A percentile compares a stretch with the other conserved stretches of the same genome.
phyloP scores from a whole-genome alignment of 2,113 vertebrate species.

The Hirundichthys speculiger region DNA sequence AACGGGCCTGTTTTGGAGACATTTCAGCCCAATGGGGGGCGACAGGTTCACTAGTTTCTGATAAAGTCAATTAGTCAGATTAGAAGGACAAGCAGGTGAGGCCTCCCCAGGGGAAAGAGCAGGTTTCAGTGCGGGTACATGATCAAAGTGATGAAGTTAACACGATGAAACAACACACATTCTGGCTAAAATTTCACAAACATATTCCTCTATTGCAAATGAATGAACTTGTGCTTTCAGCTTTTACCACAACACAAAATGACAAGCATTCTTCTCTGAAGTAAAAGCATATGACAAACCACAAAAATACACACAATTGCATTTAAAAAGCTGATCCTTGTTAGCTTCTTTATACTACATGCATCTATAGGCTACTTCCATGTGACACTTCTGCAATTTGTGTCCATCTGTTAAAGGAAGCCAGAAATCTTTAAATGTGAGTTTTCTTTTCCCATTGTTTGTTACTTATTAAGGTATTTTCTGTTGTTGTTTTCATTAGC shows the following conservation, averaged over 20 bases:
- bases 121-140: slow-evolving; percentile 9
- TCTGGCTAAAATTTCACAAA: not conserved
- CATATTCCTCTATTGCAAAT: too few relatives aligned
- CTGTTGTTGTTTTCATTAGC: not conserved
- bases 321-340: too few relatives aligned
- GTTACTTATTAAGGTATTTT: not conserved
- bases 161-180: not conserved
- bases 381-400: too few relatives aligned
- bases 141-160: not conserved
- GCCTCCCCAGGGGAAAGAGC: slow-evolving; percentile 11
- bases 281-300: too few relatives aligned
- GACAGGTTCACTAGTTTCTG: slow-evolving; percentile 15
- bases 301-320: too few relatives aligned
- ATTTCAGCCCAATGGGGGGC: slow-evolving; percentile 13
- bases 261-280: too few relatives aligned
- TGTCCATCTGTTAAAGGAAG: too few relatives aligned
- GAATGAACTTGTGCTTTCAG: not conserved
- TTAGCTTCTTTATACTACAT: too few relatives aligned
- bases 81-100: slow-evolving; percentile 20
- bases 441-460: too few relatives aligned
- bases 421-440: too few relatives aligned
- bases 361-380: too few relatives aligned
- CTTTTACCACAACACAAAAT: too few relatives aligned
- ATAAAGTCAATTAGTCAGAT: slow-evolving; percentile 18
- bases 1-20: slow-evolving; percentile 1